Base-by-base conservation (phyloP, 2,797 vertebrate species). In the Gobio occitaniae region DNA sequence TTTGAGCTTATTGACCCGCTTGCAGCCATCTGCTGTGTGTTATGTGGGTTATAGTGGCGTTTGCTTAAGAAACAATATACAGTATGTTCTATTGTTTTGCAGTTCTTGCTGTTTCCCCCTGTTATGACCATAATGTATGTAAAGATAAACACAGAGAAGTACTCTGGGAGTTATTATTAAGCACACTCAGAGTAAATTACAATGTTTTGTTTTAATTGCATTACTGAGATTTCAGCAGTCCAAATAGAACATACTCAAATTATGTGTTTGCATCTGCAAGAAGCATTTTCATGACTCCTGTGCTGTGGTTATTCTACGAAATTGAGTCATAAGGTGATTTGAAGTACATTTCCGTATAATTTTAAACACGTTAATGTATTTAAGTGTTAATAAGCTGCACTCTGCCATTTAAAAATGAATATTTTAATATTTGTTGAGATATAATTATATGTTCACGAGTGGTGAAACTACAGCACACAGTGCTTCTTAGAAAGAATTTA, bases 11-110 rank as follows among this genome's bases (percentile, higher is more conserved):
- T 19, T 48, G n/a, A 7, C 3, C 3, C 59, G 7, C 63, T 52
- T 54, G 70, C 77, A 76, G 44, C 59, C 63, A 74, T 81, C 66
- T 78, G 59, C 47, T 48, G 36, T 66, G 47, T 29, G 38, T 48
- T 54, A 12, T 74, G 15, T 65, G 19, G 44, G 29, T 36, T 66
- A 19, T 47, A 54, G 9, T 54, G 41, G 25, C 41, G 29, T 75
- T 75, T 75, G 2, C 7, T 41, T 7, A 8, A 41, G 25, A n/a
- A 52, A 52, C 15, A 52, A 50, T 2, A 63, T 6, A 25, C 59
- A 25, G 11, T 61, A 61, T 61, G n/a, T 48, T 32, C n/a, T 66
- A 8, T 79, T 32, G 16, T 79, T 66, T 21, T 66, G 5, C 61
- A 36, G 32, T 75, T 72, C 29, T 75, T 19, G 4, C 17, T 50